These are phyloP conservation scores for Saccopteryx bilineata DNA, from an alignment of 2,113 vertebrate genomes.

Conservation along the genomic window DNA sequence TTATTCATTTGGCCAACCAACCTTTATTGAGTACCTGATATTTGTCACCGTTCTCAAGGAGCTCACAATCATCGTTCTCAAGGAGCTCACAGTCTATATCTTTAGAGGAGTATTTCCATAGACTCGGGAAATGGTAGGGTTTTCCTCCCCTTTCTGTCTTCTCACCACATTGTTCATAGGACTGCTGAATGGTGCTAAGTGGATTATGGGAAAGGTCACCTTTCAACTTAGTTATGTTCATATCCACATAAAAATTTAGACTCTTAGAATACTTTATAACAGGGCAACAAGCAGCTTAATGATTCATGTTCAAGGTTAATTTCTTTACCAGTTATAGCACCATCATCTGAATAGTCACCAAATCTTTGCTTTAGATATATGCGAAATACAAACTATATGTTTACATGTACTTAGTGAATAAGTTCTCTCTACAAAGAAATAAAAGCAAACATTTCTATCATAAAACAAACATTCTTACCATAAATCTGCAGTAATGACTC, in stretches of 20 bases:
- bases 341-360: constrained; percentile 48
- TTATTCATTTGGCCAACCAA: constrained; percentile 68
- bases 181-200: constrained; percentile 56
- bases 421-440: constrained; percentile 76
- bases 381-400: constrained; percentile 29
- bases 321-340: not conserved
- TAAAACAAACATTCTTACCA: constrained; percentile 72
- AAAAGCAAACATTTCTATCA: constrained; percentile 64
- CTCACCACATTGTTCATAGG: constrained; percentile 16
- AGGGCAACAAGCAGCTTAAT: constrained; percentile 25
- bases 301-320: constrained; percentile 54
- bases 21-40: constrained; percentile 51
- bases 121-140: constrained; percentile 51
- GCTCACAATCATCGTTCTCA: constrained; percentile 59
- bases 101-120: constrained; percentile 64
- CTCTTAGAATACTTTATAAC: constrained; percentile 41
- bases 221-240: constrained; percentile 52
- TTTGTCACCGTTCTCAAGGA: constrained; percentile 75
- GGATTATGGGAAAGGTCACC: constrained; percentile 48
- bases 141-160: constrained; percentile 8
- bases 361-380: constrained; percentile 58
- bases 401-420: constrained; percentile 61
- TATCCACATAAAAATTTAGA: constrained; percentile 38
- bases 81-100: constrained; percentile 54
- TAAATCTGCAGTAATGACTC: constrained; percentile 79